A percentile compares a stretch with the other conserved stretches of the same genome.
Evolutionary conservation across 1,140 invertebrate species (phyloP).

Genomic region (Megathymus violae): DNA sequence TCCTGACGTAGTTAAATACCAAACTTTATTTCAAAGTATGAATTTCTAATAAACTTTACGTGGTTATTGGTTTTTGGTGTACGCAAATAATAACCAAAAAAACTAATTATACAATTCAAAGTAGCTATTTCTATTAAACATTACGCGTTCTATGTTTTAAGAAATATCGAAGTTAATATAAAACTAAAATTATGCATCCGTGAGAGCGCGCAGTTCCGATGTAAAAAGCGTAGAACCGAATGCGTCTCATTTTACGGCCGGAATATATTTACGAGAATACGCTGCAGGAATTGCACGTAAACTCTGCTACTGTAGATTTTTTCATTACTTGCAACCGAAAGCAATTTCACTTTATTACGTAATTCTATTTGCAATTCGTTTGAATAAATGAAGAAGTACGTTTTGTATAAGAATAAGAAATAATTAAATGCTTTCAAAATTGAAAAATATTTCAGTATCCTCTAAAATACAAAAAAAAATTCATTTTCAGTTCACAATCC

Average conservation of each 20-base stretch:
- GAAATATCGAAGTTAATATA: conserved; percentile 34
- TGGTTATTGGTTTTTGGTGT: too few species aligned
- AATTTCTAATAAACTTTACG: too few species aligned
- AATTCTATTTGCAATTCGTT: conserved; percentile 19
- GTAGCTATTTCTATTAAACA: too few species aligned
- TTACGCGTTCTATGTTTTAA: conserved; percentile 12
- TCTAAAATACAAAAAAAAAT: too few species aligned
- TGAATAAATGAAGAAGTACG: neutral
- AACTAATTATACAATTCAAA: too few species aligned
- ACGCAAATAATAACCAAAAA: too few species aligned
- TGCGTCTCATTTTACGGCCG: conserved; percentile 63
- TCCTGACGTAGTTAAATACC: too few species aligned
- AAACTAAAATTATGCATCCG: conserved; percentile 34
- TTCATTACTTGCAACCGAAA: conserved; percentile 48
- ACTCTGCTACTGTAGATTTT: conserved; percentile 55
- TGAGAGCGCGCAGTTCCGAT: conserved; percentile 48
- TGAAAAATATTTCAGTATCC: too few species aligned
- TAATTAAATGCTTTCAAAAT: too few species aligned
- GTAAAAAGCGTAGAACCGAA: conserved; percentile 70
- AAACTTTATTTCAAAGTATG: too few species aligned
- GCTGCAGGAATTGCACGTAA: conserved; percentile 68
- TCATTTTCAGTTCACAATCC: too few species aligned
- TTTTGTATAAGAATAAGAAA: too few species aligned
- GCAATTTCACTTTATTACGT: conserved; percentile 16
- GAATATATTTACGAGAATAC: conserved; percentile 74